These are phyloP conservation scores for Naso thynnoides DNA, from an alignment of 2,797 vertebrate species.

Conservation along the genomic window DNA sequence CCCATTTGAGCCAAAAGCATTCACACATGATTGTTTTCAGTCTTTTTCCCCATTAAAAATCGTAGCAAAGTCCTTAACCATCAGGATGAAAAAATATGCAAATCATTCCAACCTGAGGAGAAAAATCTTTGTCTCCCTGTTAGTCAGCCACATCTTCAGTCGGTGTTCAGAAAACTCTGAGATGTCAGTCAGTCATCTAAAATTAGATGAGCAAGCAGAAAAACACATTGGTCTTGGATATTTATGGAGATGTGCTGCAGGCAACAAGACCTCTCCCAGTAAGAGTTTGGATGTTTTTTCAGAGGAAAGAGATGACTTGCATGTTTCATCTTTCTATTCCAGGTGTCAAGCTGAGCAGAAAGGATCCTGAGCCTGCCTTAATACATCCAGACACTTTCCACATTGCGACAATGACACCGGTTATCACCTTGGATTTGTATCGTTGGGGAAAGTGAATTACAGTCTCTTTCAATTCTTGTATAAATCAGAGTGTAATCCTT, in stretches of 20 bases:
- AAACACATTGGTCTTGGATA: slow-evolving; percentile 58
- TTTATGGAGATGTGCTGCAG: slow-evolving; percentile 53
- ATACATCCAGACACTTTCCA: slow-evolving; percentile 13
- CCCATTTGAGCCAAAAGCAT: slow-evolving; percentile 13
- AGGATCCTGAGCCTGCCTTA: slow-evolving; percentile 20
- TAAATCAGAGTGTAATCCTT: slow-evolving; percentile 48
- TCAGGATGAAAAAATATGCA: slow-evolving; percentile 38
- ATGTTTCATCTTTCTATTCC: slow-evolving; percentile 62
- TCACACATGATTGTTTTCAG: slow-evolving; percentile 11
- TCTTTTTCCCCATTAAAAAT: slow-evolving; percentile 1
- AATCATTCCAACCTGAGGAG: slow-evolving; percentile 33
- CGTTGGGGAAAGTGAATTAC: slow-evolving; percentile 33
- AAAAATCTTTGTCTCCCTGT: slow-evolving; percentile 30
- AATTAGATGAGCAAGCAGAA: slow-evolving; percentile 65
- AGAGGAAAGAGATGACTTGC: slow-evolving; percentile 56
- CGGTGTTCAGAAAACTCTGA: slow-evolving; percentile 37
- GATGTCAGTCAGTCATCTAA: slow-evolving; percentile 68
- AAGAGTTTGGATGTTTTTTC: slow-evolving; percentile 27
- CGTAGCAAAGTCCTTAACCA: neutral
- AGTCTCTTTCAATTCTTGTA: slow-evolving; percentile 17
- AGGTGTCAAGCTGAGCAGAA: slow-evolving; percentile 50
- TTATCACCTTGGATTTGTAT: slow-evolving; percentile 40
- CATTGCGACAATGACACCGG: slow-evolving; percentile 28
- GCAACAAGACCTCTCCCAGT: slow-evolving; percentile 40
- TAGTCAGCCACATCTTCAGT: slow-evolving; percentile 36